These are phyloP conservation scores for Drosophila parabipectinata DNA, from an alignment of 1,140 invertebrate genomes.

Conservation along the genomic window DNA sequence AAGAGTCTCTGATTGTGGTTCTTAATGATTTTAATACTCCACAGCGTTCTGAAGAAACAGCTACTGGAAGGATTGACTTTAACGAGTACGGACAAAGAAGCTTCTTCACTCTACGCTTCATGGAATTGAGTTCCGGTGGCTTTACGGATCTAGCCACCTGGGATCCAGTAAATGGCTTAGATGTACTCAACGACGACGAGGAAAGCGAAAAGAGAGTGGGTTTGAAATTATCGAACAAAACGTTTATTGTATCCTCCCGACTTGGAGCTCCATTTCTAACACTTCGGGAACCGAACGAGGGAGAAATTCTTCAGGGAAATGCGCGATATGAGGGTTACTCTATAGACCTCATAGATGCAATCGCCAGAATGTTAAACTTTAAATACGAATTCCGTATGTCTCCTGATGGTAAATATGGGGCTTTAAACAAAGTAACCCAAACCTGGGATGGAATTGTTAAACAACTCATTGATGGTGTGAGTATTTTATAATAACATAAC, in stretches of 20 bases:
- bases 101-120: slow-evolving; percentile 90
- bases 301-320: slow-evolving; percentile 85
- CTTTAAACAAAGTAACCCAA: slow-evolving; percentile 88
- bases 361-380: slow-evolving; percentile 90
- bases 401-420: slow-evolving; percentile 90
- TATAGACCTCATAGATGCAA: slow-evolving; percentile 91
- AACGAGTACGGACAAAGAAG: slow-evolving; percentile 89
- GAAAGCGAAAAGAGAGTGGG: slow-evolving; percentile 82
- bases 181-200: slow-evolving; percentile 84
- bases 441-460: slow-evolving; percentile 95
- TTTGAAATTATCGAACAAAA: slow-evolving; percentile 86
- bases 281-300: slow-evolving; percentile 63
- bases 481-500: slow-evolving; percentile 44
- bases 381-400: slow-evolving; percentile 90
- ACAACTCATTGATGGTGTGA: slow-evolving; percentile 91
- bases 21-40: slow-evolving; percentile 30
- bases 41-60: slow-evolving; percentile 86
- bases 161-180: slow-evolving; percentile 85
- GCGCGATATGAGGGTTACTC: slow-evolving; percentile 90
- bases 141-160: slow-evolving; percentile 88
- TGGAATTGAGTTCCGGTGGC: slow-evolving; percentile 86
- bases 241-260: slow-evolving; percentile 86
- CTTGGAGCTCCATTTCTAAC: slow-evolving; percentile 92
- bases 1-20: no score
- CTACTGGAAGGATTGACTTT: slow-evolving; percentile 92